Evolutionary conservation across 2,888 invertebrate genomes (phyloP), one percentile per base, ranked within the genome.

Genomic region (Coelopa pilipes): DNA sequence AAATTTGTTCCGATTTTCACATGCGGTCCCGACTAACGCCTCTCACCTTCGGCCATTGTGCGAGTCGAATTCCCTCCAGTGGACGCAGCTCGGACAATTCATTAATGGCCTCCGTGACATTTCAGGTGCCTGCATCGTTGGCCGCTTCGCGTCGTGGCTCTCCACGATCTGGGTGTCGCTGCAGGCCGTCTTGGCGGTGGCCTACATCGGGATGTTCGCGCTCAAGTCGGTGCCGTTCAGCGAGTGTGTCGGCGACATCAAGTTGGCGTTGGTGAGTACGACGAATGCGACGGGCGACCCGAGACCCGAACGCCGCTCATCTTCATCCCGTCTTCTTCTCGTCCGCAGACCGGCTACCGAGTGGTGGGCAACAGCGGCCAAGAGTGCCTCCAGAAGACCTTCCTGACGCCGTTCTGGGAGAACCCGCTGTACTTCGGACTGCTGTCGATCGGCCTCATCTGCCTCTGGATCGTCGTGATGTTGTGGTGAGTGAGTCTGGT

Each of bases 61-160:
- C 34, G 34, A 34, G 7, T 34, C 34, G 34, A 34, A 4, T 34
- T 34, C 7, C 2, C 7, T 34, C 34, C 34, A 34, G 34, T 34
- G 34, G 34, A 4, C 7, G 34, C 7, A 2, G 34, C 2, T 34
- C 7, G 34, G 34, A 34, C 34, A 34, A 34, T 34, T 4, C 7
- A 34, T 34, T 34, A 34, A 34, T 53, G 45, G 68, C 15, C 66
- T 63, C 47, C 17, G 34, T 67, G 11, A 47, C 11, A 63, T 74
- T 76, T 12, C 75, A 88, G 88, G 88, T 77, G 88, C 88, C 75
- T 84, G 85, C 77, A 84, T 88, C 53, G 80, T 88, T 19, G 86
- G 88, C 62, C 85, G 88, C 75, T 84, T 88, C 72, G 87, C 86
- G 34, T 87, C 88, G 10, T 88, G 87, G 87, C 77, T 88, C 24